Evolutionary conservation across 2,113 vertebrate genomes (phyloP).

Genomic region (Heterocephalus glaber): DNA sequence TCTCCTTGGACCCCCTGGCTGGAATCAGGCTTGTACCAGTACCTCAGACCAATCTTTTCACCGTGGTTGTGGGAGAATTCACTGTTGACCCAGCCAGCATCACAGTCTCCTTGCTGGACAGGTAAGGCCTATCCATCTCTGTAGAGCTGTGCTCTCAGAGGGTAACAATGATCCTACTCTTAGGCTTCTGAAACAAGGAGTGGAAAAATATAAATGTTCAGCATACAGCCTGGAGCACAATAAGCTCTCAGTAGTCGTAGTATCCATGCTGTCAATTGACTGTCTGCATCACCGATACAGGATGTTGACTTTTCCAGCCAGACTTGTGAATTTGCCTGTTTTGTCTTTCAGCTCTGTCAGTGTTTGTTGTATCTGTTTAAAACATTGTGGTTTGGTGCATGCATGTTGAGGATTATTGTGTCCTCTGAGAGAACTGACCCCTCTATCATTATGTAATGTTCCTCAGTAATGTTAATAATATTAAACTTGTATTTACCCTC

Average conservation of each 20-base stretch:
- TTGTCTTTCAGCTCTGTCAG: neutral
- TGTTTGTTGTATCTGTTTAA: neutral
- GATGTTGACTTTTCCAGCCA: neutral
- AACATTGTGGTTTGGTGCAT: neutral
- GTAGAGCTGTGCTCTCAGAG: neutral
- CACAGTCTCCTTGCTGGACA: neutral
- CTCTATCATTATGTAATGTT: neutral
- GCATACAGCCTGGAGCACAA: neutral
- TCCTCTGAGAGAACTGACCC: neutral
- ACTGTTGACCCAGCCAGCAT: accelerated
- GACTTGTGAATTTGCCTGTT: neutral
- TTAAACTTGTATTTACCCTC: neutral
- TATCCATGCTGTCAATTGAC: neutral
- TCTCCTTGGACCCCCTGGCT: neutral
- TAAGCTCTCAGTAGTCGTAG: neutral
- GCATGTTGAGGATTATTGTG: neutral
- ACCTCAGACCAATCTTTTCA: accelerated
- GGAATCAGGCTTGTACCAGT: accelerated
- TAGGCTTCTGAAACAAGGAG: neutral
- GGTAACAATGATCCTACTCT: neutral
- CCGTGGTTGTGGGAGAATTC: accelerated
- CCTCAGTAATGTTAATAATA: neutral
- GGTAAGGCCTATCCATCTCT: neutral
- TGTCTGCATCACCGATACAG: neutral
- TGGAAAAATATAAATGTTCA: neutral